phyloP scores from a whole-genome alignment of 1,140 invertebrate species.

The Ips typographus region DNA sequence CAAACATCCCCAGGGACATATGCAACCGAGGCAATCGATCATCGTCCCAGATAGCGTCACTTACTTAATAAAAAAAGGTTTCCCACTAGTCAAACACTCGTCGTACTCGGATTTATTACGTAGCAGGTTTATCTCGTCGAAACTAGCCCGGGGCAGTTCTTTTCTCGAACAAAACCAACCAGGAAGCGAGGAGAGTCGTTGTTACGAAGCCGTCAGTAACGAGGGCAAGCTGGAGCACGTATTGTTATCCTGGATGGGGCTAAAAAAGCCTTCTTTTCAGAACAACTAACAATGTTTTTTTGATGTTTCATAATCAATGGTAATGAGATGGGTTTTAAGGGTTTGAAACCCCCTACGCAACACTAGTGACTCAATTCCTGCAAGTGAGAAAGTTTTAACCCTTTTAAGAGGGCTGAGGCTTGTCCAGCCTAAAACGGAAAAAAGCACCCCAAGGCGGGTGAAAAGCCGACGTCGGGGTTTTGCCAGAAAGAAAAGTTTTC shows the following conservation, averaged over 20 bases:
- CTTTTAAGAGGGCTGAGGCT: slow-evolving; percentile 26
- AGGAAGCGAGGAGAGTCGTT: slow-evolving; percentile 10
- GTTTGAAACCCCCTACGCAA: neutral
- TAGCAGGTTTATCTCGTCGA: too few relatives aligned
- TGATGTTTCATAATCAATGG: neutral
- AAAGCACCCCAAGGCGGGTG: slow-evolving; percentile 20
- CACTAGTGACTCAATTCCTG: neutral
- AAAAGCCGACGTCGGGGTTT: slow-evolving; percentile 6
- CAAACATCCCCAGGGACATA: too few relatives aligned
- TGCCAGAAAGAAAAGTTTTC: slow-evolving; percentile 21
- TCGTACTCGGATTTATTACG: too few relatives aligned
- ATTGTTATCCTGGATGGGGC: neutral
- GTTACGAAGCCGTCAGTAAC: slow-evolving; percentile 8
- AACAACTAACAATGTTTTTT: slow-evolving; percentile 10
- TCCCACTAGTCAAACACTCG: too few relatives aligned
- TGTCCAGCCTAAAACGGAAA: slow-evolving; percentile 16
- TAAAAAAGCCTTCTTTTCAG: slow-evolving; percentile 6
- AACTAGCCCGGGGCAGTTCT: neutral
- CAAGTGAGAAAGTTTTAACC: slow-evolving; percentile 22
- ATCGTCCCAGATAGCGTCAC: too few relatives aligned
- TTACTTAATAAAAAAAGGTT: too few relatives aligned
- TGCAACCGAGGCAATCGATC: too few relatives aligned
- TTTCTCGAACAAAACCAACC: slow-evolving; percentile 1
- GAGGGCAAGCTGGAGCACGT: slow-evolving; percentile 12
- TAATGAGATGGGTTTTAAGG: slow-evolving; percentile 7